Base-by-base conservation (phyloP, 2,113 vertebrate species). In the Ophiodon elongatus region DNA sequence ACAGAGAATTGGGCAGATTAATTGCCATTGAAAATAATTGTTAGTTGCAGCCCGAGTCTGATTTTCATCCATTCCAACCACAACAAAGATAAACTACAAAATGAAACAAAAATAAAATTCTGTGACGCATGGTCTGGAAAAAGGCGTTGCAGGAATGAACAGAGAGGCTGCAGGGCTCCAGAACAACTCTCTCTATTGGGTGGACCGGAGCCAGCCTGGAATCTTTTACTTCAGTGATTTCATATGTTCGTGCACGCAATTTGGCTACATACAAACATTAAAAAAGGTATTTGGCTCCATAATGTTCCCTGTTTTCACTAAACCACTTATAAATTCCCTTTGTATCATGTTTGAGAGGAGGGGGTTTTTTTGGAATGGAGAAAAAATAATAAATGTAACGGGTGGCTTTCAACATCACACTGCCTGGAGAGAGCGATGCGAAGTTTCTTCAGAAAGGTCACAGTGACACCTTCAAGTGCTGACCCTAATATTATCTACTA, bases 401-500 rank as follows among this genome's bases (percentile, higher is more conserved):
- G 19, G 35, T 59, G n/a, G 25, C 13, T 23, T 17, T 25, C 2
- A 19, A 23, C 31, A 63, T 63, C n/a, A 17, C 56, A 35, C 33
- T 39, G 45, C 23, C 39, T 19, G 4, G 66, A 62, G 17, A 70
- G 1, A 3, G 13, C 15, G 9, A 37, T 0, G 25, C 2, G 59
- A 50, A 13, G 70, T 45, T 60, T 62, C 41, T 45, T 60, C 37
- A 78, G 45, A 73, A 73, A 74, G 60, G 43, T 84, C 74, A 72
- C 62, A 6, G 15, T 56, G 71, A 71, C 66, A 52, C 35, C 23
- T 37, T 50, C 33, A 73, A 69, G 56, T 76, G 71, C 82, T 70
- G 80, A 88, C 74, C 76, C 66, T 10, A 39, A 75, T 25, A 77
- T 52, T 77, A 80, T 78, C 62, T 4, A 63, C 56, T n/a, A 73